These are phyloP conservation scores for Theodoxus fluviatilis DNA, from an alignment of 2,888 invertebrate genomes.

Conservation along the genomic window DNA sequence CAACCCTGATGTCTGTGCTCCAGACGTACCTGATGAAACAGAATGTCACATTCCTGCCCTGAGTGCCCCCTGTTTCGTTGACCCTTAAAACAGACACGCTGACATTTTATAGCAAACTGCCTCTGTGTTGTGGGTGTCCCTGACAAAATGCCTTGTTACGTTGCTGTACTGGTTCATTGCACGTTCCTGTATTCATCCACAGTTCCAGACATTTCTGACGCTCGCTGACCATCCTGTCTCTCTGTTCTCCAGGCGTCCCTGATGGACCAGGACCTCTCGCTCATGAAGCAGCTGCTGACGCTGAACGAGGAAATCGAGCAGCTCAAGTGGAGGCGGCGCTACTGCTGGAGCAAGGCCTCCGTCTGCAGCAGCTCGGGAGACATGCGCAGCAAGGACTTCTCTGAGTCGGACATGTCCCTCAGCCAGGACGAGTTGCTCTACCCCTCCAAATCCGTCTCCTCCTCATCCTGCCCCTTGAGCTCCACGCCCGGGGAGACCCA, in stretches of 20 bases:
- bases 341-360: constrained; percentile 40
- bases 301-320: constrained; percentile 60
- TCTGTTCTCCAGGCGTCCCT: constrained; percentile 48
- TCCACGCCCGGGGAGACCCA: constrained; percentile 19
- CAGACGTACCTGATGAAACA: no score
- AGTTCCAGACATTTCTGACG: no score
- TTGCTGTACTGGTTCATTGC: no score
- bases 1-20: no score
- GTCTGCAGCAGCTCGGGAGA: constrained; percentile 45
- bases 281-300: constrained; percentile 59
- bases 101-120: no score
- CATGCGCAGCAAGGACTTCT: constrained; percentile 43
- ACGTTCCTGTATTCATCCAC: no score
- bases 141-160: no score
- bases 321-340: constrained; percentile 54
- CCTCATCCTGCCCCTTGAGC: constrained; percentile 34
- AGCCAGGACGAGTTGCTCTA: constrained; percentile 39
- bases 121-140: no score
- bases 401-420: constrained; percentile 50
- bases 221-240: no score
- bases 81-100: no score
- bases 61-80: no score
- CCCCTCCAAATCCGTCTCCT: constrained; percentile 32
- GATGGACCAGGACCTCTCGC: constrained; percentile 58
- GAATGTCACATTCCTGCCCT: no score